Base-by-base conservation (phyloP, 2,888 invertebrate genomes). In the Morpho achilles region DNA sequence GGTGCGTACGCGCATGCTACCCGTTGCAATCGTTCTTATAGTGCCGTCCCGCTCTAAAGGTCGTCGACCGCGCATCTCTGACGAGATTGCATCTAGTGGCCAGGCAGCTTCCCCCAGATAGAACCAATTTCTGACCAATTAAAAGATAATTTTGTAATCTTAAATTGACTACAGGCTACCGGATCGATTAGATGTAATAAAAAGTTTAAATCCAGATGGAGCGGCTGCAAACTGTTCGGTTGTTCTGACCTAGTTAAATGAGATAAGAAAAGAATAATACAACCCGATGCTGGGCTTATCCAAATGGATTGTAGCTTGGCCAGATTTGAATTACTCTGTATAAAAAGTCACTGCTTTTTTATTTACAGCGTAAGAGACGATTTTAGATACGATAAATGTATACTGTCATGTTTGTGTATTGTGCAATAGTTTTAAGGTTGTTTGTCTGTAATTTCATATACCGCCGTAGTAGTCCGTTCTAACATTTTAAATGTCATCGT, bases 1-100 rank as follows among this genome's bases (percentile, higher is more conserved):
- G 83, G 83, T 87, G 89, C 87, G 90, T 89, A 90, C 88, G 88
- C 86, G 85, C 86, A 86, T 81, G 76, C 73, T 79, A 73, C 73
- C 73, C 71, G 74, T 84, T 79, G 68, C 79, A 69, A 69, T 87
- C 80, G 70, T 70, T 68, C 82, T 67, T 73, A 67, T 76, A 74
- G 61, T 71, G 70, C 70, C 67, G 69, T 87, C 83, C 74, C 81
- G 60, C 74, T 88, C 78, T 66, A 74, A 61, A 80, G 89, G 89
- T 86, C 89, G 74, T 73, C 82, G 90, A 90, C 89, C 89, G 82
- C 73, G 70, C 87, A 87, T 87, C 87, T 86, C 81, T 72, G 80
- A 82, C 82, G 79, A 87, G 89, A 90, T 89, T 88, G 90, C 89
- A 90, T 88, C 87, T 88, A 89, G 84, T 81, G 80, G 80, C 80